These are phyloP conservation scores for Aleiodes leptofemur DNA, from an alignment of 2,888 invertebrate genomes.

Conservation along the genomic window DNA sequence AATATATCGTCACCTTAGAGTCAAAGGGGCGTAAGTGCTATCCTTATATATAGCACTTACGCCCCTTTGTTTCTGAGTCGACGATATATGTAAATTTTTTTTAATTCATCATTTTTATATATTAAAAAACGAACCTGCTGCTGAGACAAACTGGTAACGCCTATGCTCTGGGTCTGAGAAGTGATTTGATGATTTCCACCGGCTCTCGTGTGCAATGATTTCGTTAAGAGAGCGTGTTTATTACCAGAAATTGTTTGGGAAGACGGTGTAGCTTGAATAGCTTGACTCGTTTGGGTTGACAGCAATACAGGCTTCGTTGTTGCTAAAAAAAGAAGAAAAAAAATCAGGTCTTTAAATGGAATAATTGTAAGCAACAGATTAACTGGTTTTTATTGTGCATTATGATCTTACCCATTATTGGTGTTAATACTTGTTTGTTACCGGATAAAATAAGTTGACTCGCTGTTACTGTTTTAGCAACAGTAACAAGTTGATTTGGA, in stretches of 20 bases:
- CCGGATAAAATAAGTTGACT: conserved; percentile 72
- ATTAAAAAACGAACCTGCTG: conserved; percentile 66
- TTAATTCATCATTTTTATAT: no score
- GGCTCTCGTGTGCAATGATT: conserved; percentile 71
- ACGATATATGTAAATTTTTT: no score
- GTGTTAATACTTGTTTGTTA: conserved; percentile 73
- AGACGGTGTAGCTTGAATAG: conserved; percentile 62
- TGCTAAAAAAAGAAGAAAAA: conserved; percentile 50
- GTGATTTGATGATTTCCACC: conserved; percentile 69
- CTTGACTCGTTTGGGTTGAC: conserved; percentile 66
- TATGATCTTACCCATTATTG: conserved; percentile 70
- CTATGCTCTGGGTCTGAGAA: conserved; percentile 70
- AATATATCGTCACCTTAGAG: no score
- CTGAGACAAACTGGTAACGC: conserved; percentile 70
- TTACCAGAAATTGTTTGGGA: conserved; percentile 71
- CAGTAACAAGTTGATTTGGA: conserved; percentile 72
- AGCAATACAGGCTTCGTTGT: conserved; percentile 73
- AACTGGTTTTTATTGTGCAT: not conserved
- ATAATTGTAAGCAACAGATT: not conserved
- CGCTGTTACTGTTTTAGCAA: conserved; percentile 71
- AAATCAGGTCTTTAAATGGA: not conserved
- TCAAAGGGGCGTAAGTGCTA: no score
- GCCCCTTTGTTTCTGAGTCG: no score
- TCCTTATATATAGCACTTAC: no score
- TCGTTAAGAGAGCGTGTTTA: conserved; percentile 73